phyloP scores from a whole-genome alignment of 2,888 invertebrate species.

The Plutella xylostella region DNA sequence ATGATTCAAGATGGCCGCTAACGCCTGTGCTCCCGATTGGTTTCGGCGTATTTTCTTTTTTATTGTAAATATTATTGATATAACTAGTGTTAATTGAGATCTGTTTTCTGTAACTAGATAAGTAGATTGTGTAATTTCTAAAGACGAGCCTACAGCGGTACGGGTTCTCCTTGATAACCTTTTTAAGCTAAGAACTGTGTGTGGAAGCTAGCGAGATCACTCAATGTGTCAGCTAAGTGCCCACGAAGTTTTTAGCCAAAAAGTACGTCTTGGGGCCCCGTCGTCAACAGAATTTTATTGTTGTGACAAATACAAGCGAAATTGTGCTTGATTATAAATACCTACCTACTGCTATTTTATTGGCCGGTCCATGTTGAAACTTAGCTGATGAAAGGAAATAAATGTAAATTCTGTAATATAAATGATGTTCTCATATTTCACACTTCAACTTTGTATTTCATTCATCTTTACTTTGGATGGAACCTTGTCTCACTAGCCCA shows the following conservation, averaged over 20 bases:
- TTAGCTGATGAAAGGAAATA: too few species aligned
- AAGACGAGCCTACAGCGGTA: constrained; percentile 4
- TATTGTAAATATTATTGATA: constrained; percentile 46
- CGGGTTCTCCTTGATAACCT: neutral
- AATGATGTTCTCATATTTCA: too few species aligned
- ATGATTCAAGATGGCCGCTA: too few species aligned
- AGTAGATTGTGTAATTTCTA: constrained; percentile 25
- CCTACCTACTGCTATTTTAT: too few species aligned
- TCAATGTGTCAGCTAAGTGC: too few species aligned
- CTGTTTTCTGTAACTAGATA: constrained; percentile 40
- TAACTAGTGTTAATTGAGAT: constrained; percentile 49
- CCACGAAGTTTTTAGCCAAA: too few species aligned
- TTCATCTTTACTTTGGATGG: too few species aligned
- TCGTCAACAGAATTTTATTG: constrained; percentile 19
- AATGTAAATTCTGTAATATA: too few species aligned
- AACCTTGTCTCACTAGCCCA: too few species aligned
- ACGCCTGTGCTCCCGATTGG: constrained; percentile 1
- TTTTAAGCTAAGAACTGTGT: neutral
- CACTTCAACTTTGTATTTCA: too few species aligned
- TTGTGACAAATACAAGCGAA: constrained; percentile 32
- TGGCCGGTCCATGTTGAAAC: too few species aligned
- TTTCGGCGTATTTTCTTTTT: constrained; percentile 24
- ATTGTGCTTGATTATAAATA: neutral
- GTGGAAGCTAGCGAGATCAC: neutral
- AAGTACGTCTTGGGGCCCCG: too few species aligned